Base-by-base conservation (phyloP, 2,113 vertebrate species). In the human (Homo sapiens) region DNA sequence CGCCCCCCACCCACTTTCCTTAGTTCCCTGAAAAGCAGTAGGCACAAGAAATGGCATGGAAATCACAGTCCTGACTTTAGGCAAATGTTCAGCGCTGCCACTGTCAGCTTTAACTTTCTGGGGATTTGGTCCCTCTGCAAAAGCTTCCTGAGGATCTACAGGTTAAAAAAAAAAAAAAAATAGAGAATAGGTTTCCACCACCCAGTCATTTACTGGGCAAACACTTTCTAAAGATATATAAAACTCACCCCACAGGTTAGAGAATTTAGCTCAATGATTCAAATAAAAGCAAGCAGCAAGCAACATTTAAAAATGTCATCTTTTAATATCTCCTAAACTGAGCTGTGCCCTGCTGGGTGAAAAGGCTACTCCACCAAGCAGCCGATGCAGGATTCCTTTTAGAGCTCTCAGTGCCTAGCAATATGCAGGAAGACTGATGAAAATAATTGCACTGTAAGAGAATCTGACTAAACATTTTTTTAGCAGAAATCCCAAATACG, bases 251-350 rank as follows among this genome's bases (percentile, higher is more conserved):
- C n/a, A 64, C 12, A 61, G 8, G 12, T 66, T 75, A 55, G 83
- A 92, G 7, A 66, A 57, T 38, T 64, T 17, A 66, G 23, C 25
- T 76, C 38, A 81, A 43, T 38, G 38, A 85, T 72, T 66, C 25
- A 48, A 59, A 52, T 50, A 90, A 87, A 92, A 86, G 35, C 57
- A 94, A 96, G 92, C 12, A 81, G 38, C 59, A 93, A 86, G 55
- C 23, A 40, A 57, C 32, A 64, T 23, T 13, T 38, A 50, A 90
- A 82, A 81, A 79, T 83, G 45, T 35, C 30, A 22, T 30, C 14
- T 13, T 94, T 88, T 55, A 72, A 80, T 55, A 30, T 57, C 9
- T 80, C 8, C 57, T 94, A 5, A 86, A 48, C 25, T 52, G 22
- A 91, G 14, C 40, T 45, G 10, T 59, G 45, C 38, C 66, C 48